Percentiles rank a stretch among this genome's conserved stretches.
phyloP scores from a whole-genome alignment of 2,113 vertebrate genomes.

The Scopus umbretta region DNA sequence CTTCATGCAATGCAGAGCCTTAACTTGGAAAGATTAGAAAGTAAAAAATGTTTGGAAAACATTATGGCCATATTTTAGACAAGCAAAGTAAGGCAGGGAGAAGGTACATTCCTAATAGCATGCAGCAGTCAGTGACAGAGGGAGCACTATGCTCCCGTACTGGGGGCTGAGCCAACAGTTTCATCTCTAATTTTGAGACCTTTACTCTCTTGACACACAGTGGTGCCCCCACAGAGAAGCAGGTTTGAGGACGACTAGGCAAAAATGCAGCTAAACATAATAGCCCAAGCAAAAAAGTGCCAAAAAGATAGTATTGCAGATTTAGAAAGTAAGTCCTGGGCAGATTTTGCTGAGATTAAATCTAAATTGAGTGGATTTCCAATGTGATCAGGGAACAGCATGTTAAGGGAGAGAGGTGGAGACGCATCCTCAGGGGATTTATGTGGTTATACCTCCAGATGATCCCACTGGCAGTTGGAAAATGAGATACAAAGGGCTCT shows the following conservation, averaged over 20 bases:
- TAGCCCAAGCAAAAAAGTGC: not conserved
- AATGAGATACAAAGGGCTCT: slow-evolving; percentile 43
- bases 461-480: slow-evolving; percentile 31
- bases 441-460: slow-evolving; percentile 51
- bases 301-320: not conserved
- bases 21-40: not conserved
- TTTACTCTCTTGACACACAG: not conserved
- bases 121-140: not conserved
- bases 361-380: slow-evolving; percentile 38
- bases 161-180: not conserved
- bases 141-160: not conserved
- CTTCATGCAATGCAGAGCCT: not conserved
- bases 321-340: not conserved
- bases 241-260: not conserved
- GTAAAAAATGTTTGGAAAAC: not conserved
- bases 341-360: slow-evolving; percentile 16
- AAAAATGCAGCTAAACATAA: not conserved
- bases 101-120: not conserved
- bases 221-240: not conserved
- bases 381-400: not conserved
- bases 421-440: not conserved
- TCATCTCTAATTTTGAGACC: not conserved
- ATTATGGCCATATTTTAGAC: not conserved
- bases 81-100: not conserved
- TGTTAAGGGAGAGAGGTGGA: not conserved